A percentile compares a stretch with the other conserved stretches of the same genome.
These are phyloP conservation scores for Lacerta agilis DNA, from an alignment of 2,797 vertebrate species.

Conservation along the genomic window DNA sequence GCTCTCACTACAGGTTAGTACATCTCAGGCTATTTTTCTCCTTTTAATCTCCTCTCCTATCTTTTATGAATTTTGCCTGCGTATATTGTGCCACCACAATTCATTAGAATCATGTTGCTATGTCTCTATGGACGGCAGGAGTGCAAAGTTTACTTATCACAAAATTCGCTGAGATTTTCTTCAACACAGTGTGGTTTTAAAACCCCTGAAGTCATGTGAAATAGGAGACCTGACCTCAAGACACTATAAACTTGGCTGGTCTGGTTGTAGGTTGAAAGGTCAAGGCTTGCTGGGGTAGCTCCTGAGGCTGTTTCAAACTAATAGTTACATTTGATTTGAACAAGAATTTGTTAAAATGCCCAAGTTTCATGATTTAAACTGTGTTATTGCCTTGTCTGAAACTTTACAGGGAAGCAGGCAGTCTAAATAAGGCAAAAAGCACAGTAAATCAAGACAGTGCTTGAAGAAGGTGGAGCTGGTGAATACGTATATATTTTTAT, in stretches of 20 bases:
- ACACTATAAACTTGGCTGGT: slow-evolving; percentile 60
- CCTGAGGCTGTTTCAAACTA: slow-evolving; percentile 67
- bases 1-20: slow-evolving; percentile 38
- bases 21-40: slow-evolving; percentile 19
- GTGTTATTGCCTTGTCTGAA: slow-evolving; percentile 60
- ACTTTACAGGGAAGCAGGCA: slow-evolving; percentile 50
- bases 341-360: slow-evolving; percentile 54
- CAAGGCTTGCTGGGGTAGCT: slow-evolving; percentile 61
- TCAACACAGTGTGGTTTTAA: slow-evolving; percentile 50
- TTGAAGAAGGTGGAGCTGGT: slow-evolving; percentile 33
- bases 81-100: slow-evolving; percentile 53
- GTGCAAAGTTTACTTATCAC: slow-evolving; percentile 54
- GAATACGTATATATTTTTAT: slow-evolving; percentile 36
- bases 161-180: slow-evolving; percentile 66
- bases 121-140: slow-evolving; percentile 49
- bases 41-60: slow-evolving; percentile 54
- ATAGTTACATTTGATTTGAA: slow-evolving; percentile 68
- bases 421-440: slow-evolving; percentile 56
- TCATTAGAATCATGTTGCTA: slow-evolving; percentile 54
- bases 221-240: slow-evolving; percentile 67
- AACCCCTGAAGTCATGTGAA: slow-evolving; percentile 68
- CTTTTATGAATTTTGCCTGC: slow-evolving; percentile 61
- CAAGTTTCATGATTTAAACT: slow-evolving; percentile 52
- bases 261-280: slow-evolving; percentile 68
- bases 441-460: slow-evolving; percentile 49